These are phyloP conservation scores for Lasioglossum lativentre DNA, from an alignment of 2,888 invertebrate species.

Conservation along the genomic window DNA sequence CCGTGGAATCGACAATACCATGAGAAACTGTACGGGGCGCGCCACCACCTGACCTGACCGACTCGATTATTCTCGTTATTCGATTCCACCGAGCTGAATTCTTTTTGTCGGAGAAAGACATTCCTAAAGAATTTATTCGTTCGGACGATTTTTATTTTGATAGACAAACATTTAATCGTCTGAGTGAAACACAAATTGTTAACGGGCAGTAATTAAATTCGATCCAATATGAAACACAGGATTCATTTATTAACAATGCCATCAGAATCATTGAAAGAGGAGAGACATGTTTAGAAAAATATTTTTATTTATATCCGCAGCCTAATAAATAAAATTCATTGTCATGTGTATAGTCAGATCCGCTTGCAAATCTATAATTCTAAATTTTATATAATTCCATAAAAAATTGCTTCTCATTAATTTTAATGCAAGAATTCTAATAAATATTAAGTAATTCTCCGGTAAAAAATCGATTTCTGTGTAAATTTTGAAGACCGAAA, in stretches of 20 bases:
- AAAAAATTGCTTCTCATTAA: no score
- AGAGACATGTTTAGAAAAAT: no score
- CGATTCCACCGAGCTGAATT: neutral
- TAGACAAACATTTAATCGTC: no score
- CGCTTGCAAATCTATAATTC: no score
- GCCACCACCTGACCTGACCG: neutral
- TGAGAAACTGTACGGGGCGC: neutral
- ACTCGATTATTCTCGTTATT: slow-evolving; percentile 6
- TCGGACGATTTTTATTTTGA: neutral
- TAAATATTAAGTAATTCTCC: neutral
- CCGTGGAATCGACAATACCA: neutral
- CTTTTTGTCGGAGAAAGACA: neutral
- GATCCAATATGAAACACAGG: neutral
- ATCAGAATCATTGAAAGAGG: no score
- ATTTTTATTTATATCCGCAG: no score
- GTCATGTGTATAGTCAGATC: no score
- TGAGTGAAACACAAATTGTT: no score
- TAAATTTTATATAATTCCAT: no score
- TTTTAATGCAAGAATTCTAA: no score
- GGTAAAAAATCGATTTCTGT: neutral
- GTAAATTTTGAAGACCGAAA: neutral
- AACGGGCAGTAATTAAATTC: neutral
- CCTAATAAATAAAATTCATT: no score
- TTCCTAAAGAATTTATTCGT: neutral
- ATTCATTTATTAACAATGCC: no score